These are phyloP conservation scores for Rhineura floridana DNA, from an alignment of 2,113 vertebrate genomes.

Conservation along the genomic window DNA sequence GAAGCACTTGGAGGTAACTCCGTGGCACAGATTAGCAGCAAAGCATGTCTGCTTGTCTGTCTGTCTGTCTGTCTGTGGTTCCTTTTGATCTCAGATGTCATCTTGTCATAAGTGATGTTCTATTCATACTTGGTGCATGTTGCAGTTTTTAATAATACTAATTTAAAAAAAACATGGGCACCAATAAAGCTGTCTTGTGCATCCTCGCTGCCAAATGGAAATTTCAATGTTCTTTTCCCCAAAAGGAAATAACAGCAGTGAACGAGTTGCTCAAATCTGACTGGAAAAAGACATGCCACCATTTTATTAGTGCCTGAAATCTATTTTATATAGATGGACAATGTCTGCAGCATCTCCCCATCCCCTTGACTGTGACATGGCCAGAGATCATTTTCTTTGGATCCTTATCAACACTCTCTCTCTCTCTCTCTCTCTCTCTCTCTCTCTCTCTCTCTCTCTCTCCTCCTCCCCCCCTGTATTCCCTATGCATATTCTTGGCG, in stretches of 20 bases:
- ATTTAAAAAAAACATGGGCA: too few relatives aligned
- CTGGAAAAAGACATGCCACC: not conserved
- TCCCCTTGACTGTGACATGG: not conserved
- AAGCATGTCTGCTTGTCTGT: too few relatives aligned
- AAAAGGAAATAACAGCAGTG: not conserved
- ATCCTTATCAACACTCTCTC: slow-evolving; percentile 2
- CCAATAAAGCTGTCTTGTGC: too few relatives aligned
- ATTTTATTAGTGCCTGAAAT: not conserved
- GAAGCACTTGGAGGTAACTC: not conserved
- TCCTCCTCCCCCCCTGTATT: not conserved
- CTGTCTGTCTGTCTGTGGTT: not conserved
- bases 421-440: too few relatives aligned
- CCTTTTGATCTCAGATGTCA: not conserved
- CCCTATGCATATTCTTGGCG: not conserved
- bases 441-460: too few relatives aligned
- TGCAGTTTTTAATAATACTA: not conserved
- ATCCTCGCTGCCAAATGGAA: not conserved
- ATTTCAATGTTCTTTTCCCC: not conserved
- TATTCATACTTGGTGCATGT: not conserved
- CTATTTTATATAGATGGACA: not conserved
- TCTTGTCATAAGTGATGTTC: not conserved
- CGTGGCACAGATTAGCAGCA: too few relatives aligned
- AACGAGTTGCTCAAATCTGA: not conserved
- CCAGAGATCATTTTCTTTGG: not conserved
- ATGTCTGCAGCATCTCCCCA: not conserved